These are phyloP conservation scores for Lepisosteus osseus DNA, from an alignment of 2,113 vertebrate genomes.

Conservation along the genomic window DNA sequence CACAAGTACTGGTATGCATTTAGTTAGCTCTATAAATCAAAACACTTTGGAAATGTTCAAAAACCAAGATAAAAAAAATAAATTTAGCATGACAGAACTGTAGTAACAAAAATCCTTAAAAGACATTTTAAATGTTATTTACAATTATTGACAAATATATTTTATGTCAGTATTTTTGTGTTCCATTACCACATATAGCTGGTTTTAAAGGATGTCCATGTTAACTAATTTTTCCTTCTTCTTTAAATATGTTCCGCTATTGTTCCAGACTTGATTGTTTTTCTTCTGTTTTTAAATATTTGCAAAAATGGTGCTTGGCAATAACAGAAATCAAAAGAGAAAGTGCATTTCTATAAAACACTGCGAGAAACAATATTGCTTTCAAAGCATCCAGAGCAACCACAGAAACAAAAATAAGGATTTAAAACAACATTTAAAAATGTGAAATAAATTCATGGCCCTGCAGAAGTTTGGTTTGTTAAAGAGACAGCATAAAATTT, in stretches of 20 bases:
- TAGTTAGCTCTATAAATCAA: conserved; percentile 22
- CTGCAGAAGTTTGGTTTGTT: too few species aligned
- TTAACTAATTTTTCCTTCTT: not conserved
- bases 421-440: too few species aligned
- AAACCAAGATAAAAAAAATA: conserved; percentile 4
- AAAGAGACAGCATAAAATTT: too few species aligned
- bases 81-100: conserved; percentile 15
- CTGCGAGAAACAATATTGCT: too few species aligned
- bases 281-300: too few species aligned
- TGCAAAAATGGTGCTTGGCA: too few species aligned
- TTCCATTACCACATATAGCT: conserved; percentile 38
- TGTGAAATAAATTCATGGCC: too few species aligned
- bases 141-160: conserved; percentile 4
- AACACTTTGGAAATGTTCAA: conserved; percentile 26
- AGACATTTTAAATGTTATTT: conserved; percentile 23
- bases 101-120: not conserved
- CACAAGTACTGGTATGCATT: conserved; percentile 27
- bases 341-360: too few species aligned
- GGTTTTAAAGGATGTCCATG: conserved; percentile 20
- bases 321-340: too few species aligned
- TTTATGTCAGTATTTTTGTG: conserved; percentile 13
- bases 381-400: too few species aligned
- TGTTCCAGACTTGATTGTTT: too few species aligned
- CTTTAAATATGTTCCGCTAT: not conserved
- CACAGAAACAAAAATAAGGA: too few species aligned